These are phyloP conservation scores for Morpho achilles DNA, from an alignment of 2,888 invertebrate species.

Conservation along the genomic window DNA sequence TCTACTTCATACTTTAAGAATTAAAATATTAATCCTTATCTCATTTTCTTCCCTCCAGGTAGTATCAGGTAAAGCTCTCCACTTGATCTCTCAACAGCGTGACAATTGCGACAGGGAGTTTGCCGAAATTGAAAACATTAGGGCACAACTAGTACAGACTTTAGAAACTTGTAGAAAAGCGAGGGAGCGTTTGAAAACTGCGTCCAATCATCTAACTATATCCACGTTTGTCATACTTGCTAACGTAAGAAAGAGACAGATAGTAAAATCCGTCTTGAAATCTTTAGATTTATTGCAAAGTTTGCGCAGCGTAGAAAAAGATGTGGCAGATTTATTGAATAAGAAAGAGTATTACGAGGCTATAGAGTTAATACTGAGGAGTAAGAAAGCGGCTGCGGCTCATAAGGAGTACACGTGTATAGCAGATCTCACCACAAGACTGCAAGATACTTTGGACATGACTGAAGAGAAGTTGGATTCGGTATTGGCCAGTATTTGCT, in stretches of 20 bases:
- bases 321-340: slow-evolving; percentile 88
- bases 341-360: slow-evolving; percentile 94
- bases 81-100: slow-evolving; percentile 95
- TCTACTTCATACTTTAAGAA: not conserved
- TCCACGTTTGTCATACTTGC: slow-evolving; percentile 94
- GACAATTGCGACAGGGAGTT: slow-evolving; percentile 92
- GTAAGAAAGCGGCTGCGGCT: slow-evolving; percentile 90
- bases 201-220: slow-evolving; percentile 89
- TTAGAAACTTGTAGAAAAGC: slow-evolving; percentile 86
- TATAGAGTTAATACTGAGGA: slow-evolving; percentile 92
- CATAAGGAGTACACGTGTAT: slow-evolving; percentile 96
- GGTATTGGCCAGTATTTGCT: slow-evolving; percentile 87
- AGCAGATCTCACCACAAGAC: slow-evolving; percentile 89
- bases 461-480: slow-evolving; percentile 95
- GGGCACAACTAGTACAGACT: slow-evolving; percentile 84
- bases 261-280: slow-evolving; percentile 87
- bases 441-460: slow-evolving; percentile 94
- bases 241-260: slow-evolving; percentile 93
- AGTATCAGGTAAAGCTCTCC: slow-evolving; percentile 95
- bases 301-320: slow-evolving; percentile 89
- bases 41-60: slow-evolving; percentile 67
- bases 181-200: slow-evolving; percentile 84
- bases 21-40: not conserved
- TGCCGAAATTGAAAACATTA: slow-evolving; percentile 84
- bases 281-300: slow-evolving; percentile 79